Conservation (phyloP, 2,113 vertebrate genomes). For the Lichenostomus cassidix region DNA sequence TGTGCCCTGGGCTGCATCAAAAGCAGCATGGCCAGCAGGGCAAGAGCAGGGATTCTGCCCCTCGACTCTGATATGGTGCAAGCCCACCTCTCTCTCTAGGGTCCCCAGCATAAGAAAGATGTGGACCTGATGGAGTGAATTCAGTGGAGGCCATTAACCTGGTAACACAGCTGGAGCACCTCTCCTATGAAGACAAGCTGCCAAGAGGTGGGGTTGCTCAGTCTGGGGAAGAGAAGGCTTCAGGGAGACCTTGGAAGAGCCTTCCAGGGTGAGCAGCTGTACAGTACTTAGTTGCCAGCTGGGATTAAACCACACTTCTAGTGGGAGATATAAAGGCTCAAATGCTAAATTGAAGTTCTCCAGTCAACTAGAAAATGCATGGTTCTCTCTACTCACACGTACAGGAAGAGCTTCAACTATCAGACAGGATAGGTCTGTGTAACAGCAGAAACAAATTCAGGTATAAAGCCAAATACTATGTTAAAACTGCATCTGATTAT, state of each 20-base stretch:
- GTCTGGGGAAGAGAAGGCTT: background rate
- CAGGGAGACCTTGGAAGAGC: background rate
- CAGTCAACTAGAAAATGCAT: background rate
- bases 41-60: background rate
- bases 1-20: background rate
- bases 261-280: background rate
- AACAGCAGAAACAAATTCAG: background rate
- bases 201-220: background rate
- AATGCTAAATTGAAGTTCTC: background rate
- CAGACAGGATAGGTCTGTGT: background rate
- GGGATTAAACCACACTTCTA: background rate
- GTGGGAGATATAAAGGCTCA: background rate
- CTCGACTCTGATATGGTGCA: background rate
- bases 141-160: background rate
- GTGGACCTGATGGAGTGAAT: background rate
- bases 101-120: background rate
- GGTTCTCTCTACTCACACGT: background rate
- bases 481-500: background rate
- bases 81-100: background rate
- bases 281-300: background rate
- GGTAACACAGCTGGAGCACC: background rate
- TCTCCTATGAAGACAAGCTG: background rate
- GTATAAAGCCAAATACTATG: fast-evolving
- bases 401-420: background rate
- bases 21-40: background rate